These are phyloP conservation scores for Leucoraja ocellata DNA, from an alignment of 2,797 vertebrate genomes.

Conservation along the genomic window DNA sequence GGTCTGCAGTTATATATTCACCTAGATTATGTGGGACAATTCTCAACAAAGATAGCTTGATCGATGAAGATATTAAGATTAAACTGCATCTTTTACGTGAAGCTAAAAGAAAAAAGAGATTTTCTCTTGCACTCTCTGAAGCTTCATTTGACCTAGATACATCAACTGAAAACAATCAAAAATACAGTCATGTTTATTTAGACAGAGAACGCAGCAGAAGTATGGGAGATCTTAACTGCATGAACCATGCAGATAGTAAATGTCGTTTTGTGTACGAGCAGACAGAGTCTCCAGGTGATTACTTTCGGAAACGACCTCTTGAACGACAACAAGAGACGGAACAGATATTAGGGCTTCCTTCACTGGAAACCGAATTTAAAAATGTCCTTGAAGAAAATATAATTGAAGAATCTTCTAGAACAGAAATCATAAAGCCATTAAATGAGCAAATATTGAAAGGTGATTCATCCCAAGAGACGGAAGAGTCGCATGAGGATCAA, in stretches of 20 bases:
- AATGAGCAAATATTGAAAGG: slow-evolving; percentile 54
- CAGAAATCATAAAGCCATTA: slow-evolving; percentile 57
- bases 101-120: slow-evolving; percentile 72
- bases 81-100: slow-evolving; percentile 79
- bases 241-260: not conserved
- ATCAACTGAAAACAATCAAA: not conserved
- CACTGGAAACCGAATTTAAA: slow-evolving; percentile 42
- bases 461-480: slow-evolving; percentile 40
- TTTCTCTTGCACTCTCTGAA: slow-evolving; percentile 64
- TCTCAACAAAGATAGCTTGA: slow-evolving; percentile 73
- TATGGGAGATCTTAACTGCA: slow-evolving; percentile 8
- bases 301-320: slow-evolving; percentile 38
- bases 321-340: slow-evolving; percentile 50
- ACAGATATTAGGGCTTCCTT: slow-evolving; percentile 47
- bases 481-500: slow-evolving; percentile 39
- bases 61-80: slow-evolving; percentile 78
- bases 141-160: slow-evolving; percentile 66
- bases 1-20: slow-evolving; percentile 62
- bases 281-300: not conserved
- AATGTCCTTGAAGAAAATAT: slow-evolving; percentile 53
- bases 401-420: slow-evolving; percentile 60
- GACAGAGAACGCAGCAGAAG: slow-evolving; percentile 21
- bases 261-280: not conserved
- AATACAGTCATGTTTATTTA: not conserved
- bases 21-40: slow-evolving; percentile 66